Base-by-base conservation (phyloP, 2,113 vertebrate species). In the Oceanodroma tethys region DNA sequence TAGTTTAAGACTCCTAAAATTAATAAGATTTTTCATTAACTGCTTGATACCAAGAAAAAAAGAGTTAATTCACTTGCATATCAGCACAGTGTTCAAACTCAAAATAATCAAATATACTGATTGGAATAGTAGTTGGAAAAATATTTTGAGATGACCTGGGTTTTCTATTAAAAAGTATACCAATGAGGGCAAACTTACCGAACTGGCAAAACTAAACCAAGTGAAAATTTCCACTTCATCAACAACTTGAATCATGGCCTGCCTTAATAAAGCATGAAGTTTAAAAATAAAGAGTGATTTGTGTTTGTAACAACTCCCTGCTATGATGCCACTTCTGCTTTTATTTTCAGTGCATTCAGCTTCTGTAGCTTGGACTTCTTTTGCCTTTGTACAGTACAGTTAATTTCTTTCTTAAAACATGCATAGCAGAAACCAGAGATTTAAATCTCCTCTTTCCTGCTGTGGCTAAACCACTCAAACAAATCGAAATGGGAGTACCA, bases 361-460 rank as follows among this genome's bases (percentile, higher is more conserved):
- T 86, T 93, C 60, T 86, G 45, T 50, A 84, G 20, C 30, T 72
- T 60, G 32, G 45, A 85, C 32, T 73, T 81, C 32, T 90, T 96
- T 81, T 87, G 47, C n/a, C 23, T 81, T 55, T 75, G 23, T 81
- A 58, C 43, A 73, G 74, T 76, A 76, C 42, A 90, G 65, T 65
- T 73, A 62, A 88, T 91, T 94, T 95, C 38, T 95, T 88, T 93
- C 67, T 88, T 86, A 67, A 94, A 91, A 55, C 45, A 73, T 29
- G 62, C 38, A 63, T 52, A 93, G 36, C 63, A 90, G 89, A 95
- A 95, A 85, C 16, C 48, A 95, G 81, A 93, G 67, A 86, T 72
- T 76, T 90, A 93, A 94, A 93, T 88, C 53, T 96, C 42, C 58
- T 80, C 62, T 89, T 94, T 95, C 50, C 75, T 96, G 66, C 67